These are phyloP conservation scores for Oophaga pumilio DNA, from an alignment of 2,113 vertebrate genomes.

Conservation along the genomic window DNA sequence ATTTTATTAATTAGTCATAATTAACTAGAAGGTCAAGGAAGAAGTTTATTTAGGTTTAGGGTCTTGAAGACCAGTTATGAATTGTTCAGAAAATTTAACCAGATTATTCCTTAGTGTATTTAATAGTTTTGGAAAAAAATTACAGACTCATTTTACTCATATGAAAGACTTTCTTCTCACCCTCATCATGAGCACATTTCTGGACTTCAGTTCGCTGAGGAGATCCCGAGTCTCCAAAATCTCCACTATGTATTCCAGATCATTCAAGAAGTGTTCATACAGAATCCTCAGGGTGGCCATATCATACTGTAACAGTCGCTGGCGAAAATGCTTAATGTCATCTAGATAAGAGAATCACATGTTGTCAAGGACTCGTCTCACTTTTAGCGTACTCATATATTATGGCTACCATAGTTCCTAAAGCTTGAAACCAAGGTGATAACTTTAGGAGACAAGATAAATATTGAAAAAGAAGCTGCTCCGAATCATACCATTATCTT, in stretches of 20 bases:
- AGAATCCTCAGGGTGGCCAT: background rate
- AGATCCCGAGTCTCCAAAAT: background rate
- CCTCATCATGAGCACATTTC: background rate
- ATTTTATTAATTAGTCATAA: background rate
- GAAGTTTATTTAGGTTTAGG: background rate
- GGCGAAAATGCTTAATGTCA: background rate
- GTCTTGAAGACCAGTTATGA: background rate
- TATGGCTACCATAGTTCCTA: background rate
- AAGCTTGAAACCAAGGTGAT: background rate
- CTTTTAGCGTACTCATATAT: background rate
- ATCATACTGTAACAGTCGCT: slow-evolving; percentile 2
- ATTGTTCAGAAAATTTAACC: background rate
- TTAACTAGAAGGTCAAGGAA: background rate
- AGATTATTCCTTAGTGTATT: too few relatives aligned
- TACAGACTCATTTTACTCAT: background rate
- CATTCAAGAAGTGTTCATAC: slow-evolving; percentile 9
- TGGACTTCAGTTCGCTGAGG: background rate
- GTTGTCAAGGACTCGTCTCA: background rate
- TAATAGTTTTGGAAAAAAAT: background rate
- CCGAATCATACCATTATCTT: background rate
- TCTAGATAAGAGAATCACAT: background rate
- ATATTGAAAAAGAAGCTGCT: background rate
- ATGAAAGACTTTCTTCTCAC: background rate
- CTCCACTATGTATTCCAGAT: slow-evolving; percentile 38
- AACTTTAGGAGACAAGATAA: background rate